Evolutionary conservation across 2,113 vertebrate genomes (phyloP).

Genomic region (Pteropus alecto): DNA sequence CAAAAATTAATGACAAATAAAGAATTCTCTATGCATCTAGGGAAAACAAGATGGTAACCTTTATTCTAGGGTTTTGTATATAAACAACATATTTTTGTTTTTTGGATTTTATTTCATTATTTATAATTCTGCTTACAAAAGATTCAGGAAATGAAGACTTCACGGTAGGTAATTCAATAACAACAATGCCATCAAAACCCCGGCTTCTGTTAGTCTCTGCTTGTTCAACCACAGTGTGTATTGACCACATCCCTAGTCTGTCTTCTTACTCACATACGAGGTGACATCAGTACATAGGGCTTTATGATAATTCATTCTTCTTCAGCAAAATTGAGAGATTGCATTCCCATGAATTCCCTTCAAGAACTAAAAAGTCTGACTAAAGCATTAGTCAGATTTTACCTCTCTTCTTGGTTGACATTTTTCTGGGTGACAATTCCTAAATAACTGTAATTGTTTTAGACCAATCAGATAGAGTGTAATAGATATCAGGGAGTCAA

Average conservation of each 20-base stretch:
- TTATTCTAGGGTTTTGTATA: neutral
- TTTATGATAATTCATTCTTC: neutral
- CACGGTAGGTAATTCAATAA: neutral
- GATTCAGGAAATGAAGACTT: neutral
- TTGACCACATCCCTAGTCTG: neutral
- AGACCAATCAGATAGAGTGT: neutral
- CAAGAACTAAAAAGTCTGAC: neutral
- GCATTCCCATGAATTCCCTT: neutral
- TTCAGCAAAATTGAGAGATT: neutral
- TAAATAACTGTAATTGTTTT: neutral
- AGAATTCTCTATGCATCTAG: no score
- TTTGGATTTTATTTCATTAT: neutral
- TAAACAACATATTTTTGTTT: neutral
- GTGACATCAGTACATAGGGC: neutral
- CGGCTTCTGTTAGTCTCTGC: neutral
- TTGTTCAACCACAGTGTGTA: neutral
- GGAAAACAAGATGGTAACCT: no score
- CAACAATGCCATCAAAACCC: neutral
- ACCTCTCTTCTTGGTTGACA: neutral
- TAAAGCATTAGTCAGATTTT: neutral
- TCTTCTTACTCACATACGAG: neutral
- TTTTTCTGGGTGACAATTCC: neutral
- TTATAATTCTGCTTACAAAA: neutral
- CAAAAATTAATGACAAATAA: no score
- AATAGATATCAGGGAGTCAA: neutral